A percentile compares a stretch with the other conserved stretches of the same genome.
phyloP scores from a whole-genome alignment of 1,140 invertebrate species.

The Saxidomus purpurata region DNA sequence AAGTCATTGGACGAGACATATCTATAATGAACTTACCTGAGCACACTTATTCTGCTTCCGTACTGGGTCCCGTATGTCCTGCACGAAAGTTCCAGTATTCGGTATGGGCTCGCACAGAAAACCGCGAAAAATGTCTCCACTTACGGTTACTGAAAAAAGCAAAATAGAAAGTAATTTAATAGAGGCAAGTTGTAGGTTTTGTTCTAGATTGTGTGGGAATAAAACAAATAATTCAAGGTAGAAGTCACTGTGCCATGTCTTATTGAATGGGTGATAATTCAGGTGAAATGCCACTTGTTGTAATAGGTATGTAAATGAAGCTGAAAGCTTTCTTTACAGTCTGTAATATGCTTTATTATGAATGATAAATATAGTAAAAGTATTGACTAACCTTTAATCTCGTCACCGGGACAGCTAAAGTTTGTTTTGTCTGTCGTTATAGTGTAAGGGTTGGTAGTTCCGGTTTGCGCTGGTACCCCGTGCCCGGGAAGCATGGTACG shows the following conservation, averaged over 20 bases:
- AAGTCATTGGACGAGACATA: no score
- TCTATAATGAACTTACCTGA: not conserved
- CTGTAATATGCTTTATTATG: no score
- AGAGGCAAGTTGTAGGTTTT: no score
- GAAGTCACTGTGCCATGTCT: no score
- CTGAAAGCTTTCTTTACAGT: no score
- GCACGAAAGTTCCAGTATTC: not conserved
- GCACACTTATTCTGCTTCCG: slow-evolving; percentile 2
- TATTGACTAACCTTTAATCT: slow-evolving; percentile 18
- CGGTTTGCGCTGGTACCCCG: slow-evolving; percentile 29
- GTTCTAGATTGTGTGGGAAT: no score
- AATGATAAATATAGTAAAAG: no score
- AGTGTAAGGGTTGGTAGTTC: slow-evolving; percentile 2
- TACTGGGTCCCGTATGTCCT: not conserved
- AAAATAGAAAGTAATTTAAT: not conserved
- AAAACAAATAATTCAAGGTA: no score
- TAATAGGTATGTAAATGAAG: no score
- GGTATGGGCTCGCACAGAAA: not conserved
- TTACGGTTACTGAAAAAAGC: not conserved
- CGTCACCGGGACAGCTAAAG: not conserved
- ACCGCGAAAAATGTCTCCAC: not conserved
- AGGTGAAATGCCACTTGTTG: no score
- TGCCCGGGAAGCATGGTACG: not conserved
- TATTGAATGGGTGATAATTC: no score
- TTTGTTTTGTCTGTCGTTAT: not conserved